Base-by-base conservation (phyloP, 2,888 invertebrate species). In the Cosmia trapezina region DNA sequence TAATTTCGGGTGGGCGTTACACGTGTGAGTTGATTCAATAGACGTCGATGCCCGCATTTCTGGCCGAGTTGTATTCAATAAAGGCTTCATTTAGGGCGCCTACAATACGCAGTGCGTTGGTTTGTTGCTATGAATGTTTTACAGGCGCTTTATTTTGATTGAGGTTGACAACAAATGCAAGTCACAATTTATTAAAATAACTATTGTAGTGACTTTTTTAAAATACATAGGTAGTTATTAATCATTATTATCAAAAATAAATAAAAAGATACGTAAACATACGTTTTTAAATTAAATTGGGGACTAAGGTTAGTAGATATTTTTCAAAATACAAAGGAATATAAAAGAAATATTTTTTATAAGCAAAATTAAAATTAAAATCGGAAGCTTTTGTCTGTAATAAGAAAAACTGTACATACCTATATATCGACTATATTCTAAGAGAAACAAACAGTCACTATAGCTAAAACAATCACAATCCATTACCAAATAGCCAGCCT, bases 81-180 rank as follows among this genome's bases (percentile, higher is more conserved):
- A 28, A 54, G 7, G 41, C 37, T 57, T 57, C 22, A 49, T 54
- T 53, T 63, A 51, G 53, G n/a, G 33, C 83, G 79, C 65, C 71
- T 61, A 66, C 53, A 59, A 78, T 66, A 66, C 66, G 79, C 65
- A 83, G 47, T 78, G 57, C 83, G 83, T 66, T 61, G 60, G 17
- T 6, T 57, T 70, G 19, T 54, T 70, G 62, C 78, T 62, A 66
- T 64, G 22, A 68, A 70, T 41, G 6, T 59, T 0, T 6, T 11
- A 12, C 12, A 78, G 78, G 71, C 53, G 54, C 56, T 67, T 63
- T 41, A 12, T 63, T 54, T 47, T 43, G n/a, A 17, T 45, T 28
- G 33, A 41, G 41, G 4, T 59, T 56, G 28, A 17, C 4, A 14
- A 8, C 14, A 33, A 43, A 43, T 22, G 19, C 28, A 47, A 70